phyloP scores from a whole-genome alignment of 2,113 vertebrate genomes.

The Tenebrosternarchus preto region DNA sequence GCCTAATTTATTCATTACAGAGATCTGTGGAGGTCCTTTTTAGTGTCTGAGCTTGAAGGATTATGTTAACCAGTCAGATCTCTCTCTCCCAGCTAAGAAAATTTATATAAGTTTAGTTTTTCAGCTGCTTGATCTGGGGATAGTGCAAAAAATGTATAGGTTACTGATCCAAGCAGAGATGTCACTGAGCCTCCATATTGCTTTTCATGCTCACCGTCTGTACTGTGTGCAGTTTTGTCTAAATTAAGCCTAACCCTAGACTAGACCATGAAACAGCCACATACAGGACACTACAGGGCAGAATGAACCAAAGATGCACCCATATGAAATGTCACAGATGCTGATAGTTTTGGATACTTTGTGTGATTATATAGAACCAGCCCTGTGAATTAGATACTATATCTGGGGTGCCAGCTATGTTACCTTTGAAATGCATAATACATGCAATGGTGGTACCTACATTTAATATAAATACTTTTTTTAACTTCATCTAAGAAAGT shows the following conservation, averaged over 20 bases:
- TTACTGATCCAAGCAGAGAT: not conserved
- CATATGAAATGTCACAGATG: not conserved
- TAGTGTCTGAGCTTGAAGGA: not conserved
- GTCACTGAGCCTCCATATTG: not conserved
- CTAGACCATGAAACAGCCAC: not conserved
- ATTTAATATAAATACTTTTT: no score
- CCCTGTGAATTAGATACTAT: no score
- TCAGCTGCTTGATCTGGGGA: not conserved
- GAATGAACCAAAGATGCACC: not conserved
- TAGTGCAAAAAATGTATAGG: not conserved
- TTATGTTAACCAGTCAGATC: not conserved
- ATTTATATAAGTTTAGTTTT: not conserved
- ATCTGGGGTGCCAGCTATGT: no score
- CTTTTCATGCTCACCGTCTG: not conserved
- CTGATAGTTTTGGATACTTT: not conserved
- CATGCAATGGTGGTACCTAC: no score
- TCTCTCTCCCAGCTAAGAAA: not conserved
- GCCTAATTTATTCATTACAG: no score
- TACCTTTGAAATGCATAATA: no score
- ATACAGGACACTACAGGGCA: not conserved
- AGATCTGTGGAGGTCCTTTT: not conserved
- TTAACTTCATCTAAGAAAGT: no score
- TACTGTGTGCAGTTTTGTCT: not conserved
- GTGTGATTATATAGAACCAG: not conserved
- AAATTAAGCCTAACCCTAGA: not conserved